Evolutionary conservation across 2,797 vertebrate species (phyloP).

Genomic region (Nannoperca australis): DNA sequence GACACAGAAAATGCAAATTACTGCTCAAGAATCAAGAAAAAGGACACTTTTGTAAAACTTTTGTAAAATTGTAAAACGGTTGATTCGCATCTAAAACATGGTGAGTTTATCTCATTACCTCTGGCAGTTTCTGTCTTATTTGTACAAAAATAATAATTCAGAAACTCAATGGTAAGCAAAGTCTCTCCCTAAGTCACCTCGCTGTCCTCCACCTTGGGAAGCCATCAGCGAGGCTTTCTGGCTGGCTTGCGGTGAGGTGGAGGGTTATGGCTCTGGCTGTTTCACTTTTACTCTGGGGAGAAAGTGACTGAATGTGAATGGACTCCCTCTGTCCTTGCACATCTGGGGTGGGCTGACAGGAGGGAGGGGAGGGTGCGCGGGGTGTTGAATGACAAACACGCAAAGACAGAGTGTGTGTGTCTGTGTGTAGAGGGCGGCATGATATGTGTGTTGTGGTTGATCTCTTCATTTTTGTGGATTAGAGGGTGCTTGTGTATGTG

Average conservation of each 20-base stretch:
- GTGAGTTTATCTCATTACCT: neutral
- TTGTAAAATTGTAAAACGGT: constrained; percentile 1
- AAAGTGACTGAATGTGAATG: constrained; percentile 67
- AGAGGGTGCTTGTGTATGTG: constrained; percentile 37
- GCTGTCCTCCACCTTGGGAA: constrained; percentile 70
- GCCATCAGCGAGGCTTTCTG: constrained; percentile 59
- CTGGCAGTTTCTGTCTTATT: neutral
- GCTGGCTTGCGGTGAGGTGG: constrained; percentile 35
- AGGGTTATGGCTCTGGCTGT: constrained; percentile 51
- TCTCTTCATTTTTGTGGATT: constrained; percentile 50
- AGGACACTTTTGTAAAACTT: too few relatives aligned
- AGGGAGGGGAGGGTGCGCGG: constrained; percentile 19
- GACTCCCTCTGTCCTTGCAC: constrained; percentile 68
- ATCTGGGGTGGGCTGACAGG: constrained; percentile 64
- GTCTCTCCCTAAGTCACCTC: constrained; percentile 19
- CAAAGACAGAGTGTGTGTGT: constrained; percentile 47
- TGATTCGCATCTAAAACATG: neutral
- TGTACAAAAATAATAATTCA: neutral
- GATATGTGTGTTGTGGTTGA: constrained; percentile 52
- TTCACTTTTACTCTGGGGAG: constrained; percentile 71
- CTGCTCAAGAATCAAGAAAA: neutral
- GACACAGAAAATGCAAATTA: neutral
- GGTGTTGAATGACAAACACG: constrained; percentile 44
- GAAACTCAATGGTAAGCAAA: constrained; percentile 3
- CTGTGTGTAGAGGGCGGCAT: constrained; percentile 35